Evolutionary conservation across 2,797 vertebrate species (phyloP), one percentile per base, ranked within the genome.

Genomic region (Ispidina lecontei): DNA sequence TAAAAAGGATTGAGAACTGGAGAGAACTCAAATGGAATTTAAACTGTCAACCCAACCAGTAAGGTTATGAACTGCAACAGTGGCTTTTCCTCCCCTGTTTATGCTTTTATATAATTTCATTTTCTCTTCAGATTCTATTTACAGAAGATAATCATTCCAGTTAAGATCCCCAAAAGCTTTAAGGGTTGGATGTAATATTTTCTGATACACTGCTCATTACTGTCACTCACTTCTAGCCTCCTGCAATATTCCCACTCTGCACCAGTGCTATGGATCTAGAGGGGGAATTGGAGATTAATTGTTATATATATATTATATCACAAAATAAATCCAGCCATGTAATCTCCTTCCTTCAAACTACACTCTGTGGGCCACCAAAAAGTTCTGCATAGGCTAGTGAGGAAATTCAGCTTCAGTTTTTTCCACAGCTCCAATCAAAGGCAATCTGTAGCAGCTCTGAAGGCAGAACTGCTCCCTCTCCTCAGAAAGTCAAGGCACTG

Each of bases 1-100:
- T 81, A 79, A 91, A 93, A 89, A 94, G 64, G 25, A 87, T 39
- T 33, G 49, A 90, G 94, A 94, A 93, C 47, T 85, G 65, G 54
- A 85, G 37, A 87, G 59, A 87, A 84, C 69, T 90, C 41, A 78
- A 81, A 89, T 63, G 29, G 69, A 94, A 94, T 28, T 62, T 67
- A 91, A 94, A 62, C 49, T 23, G 60, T 47, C 75, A 68, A 84
- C 89, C 78, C 90, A 94, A 44, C 47, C 26, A 33, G 51, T 16
- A 82, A 84, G 78, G 90, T 91, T 80, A 74, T 82, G 78, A 87
- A 89, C 72, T 68, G 49, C 84, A 83, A 22, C 62, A 89, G 52
- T 31, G 51, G 31, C 64, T 86, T 84, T 91, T 91, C 79, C 73
- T 49, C 92, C 49, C 54, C 72, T 28, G 67, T 93, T 85, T 95